Conservation (phyloP, 2,888 invertebrate species). For the Ditylenchus weischeri region DNA sequence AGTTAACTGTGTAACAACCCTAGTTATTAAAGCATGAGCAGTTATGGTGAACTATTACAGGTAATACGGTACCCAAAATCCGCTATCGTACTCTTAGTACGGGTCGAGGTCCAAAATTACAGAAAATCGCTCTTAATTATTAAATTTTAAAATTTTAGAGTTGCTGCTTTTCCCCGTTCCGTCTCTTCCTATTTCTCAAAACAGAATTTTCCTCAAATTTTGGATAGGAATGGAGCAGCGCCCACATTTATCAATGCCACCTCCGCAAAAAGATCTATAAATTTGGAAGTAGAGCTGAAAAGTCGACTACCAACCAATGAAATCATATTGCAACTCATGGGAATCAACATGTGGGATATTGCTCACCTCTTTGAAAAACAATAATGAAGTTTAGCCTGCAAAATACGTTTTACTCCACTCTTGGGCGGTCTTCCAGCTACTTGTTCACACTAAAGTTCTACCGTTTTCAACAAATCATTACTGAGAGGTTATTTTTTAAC, state of each 20-base stretch:
- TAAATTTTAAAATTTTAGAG: conserved; percentile 14
- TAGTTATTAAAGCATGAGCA: too few relatives aligned
- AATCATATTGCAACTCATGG: conserved; percentile 63
- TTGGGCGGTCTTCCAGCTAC: conserved; percentile 6
- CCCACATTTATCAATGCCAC: conserved; percentile 43
- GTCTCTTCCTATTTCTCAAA: conserved; percentile 20
- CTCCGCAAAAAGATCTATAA: conserved; percentile 59
- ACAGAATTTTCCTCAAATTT: conserved; percentile 26
- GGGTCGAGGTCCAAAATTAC: too few relatives aligned
- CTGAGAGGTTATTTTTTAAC: conserved; percentile 60
- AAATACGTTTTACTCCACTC: conserved; percentile 19
- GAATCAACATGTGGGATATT: conserved; percentile 54
- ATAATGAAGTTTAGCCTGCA: conserved; percentile 18
- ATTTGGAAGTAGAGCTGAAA: conserved; percentile 59
- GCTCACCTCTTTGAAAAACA: not conserved
- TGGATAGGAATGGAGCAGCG: conserved; percentile 24
- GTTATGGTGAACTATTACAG: too few relatives aligned
- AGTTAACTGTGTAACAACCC: too few relatives aligned
- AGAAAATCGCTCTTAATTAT: too few relatives aligned
- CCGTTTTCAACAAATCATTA: conserved; percentile 62
- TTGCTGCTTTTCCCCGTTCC: conserved; percentile 30
- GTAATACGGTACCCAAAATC: too few relatives aligned
- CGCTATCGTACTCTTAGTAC: too few relatives aligned
- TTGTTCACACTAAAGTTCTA: conserved; percentile 65
- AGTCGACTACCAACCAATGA: conserved; percentile 62